Base-by-base conservation (phyloP, 2,797 vertebrate species). In the Gobio occitaniae region DNA sequence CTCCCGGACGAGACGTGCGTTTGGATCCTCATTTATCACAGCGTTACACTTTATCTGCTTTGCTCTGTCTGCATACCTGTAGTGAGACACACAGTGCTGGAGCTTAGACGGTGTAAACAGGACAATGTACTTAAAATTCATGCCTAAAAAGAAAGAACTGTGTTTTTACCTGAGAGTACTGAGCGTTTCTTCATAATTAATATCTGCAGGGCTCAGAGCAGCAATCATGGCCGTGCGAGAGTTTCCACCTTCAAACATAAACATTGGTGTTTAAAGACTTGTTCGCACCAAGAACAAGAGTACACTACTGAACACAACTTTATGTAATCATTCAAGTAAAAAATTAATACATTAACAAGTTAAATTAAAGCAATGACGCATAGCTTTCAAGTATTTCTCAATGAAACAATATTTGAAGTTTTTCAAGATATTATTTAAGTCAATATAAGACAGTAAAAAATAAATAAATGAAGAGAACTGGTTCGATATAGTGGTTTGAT, bases 11-110 rank as follows among this genome's bases (percentile, higher is more conserved):
- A 98, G 95, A 76, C 96, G 94, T 82, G 97, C 97, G 0, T 98
- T 98, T 5, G 97, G 97, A 83, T 98, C 97, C 90, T 98, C 97
- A 0, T 98, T 98, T 56, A 98, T 95, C 0, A 98, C 87, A 0
- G 97, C 97, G 0, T 97, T 96, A 92, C 97, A 97, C 2, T 96
- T 95, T 17, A 98, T 98, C 92, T 91, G 97, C 90, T 97, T 97
- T 0, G 97, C 96, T 16, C 97, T 94, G 91, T 98, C 96, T 0
- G 95, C 95, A 7, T 96, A 96, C 85, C 87, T 89, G 63, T 11
- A 69, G 65, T 2, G 19, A 5, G 19, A 69, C 48, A 32, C 38
- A 61, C 2, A 52, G 54, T 3, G 25, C 32, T 8, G 36, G n/a
- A 65, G 13, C 12, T 71, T 61, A 61, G 5, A 74, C 0, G 16